Percentiles rank a stretch among this genome's conserved stretches.
Conservation (phyloP, 2,113 vertebrate genomes). For the Eulemur rufifrons region DNA sequence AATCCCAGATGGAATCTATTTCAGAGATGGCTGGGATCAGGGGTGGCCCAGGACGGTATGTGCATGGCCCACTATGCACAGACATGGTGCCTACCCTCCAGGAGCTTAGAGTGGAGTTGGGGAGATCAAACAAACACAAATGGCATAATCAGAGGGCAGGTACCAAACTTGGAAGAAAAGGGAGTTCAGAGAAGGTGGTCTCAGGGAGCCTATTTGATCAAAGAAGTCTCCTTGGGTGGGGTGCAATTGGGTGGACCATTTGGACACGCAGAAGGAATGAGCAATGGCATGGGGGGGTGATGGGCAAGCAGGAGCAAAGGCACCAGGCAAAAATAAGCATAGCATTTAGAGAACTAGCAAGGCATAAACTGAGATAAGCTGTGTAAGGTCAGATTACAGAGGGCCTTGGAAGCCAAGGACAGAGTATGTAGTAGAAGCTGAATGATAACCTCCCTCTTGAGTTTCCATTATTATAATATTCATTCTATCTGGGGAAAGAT, state of each 20-base stretch:
- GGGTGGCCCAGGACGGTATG: neutral
- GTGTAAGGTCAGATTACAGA: neutral
- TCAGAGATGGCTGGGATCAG: accelerated
- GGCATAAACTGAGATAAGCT: neutral
- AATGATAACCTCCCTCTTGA: neutral
- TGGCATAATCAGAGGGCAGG: neutral
- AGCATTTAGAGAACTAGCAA: neutral
- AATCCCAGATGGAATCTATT: neutral
- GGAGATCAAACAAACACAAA: neutral
- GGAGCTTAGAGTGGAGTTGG: accelerated
- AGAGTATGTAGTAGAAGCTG: neutral
- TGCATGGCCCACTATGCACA: neutral
- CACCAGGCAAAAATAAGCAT: neutral
- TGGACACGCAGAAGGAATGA: neutral
- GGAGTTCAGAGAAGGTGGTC: neutral
- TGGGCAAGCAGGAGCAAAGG: neutral
- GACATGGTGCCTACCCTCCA: neutral
- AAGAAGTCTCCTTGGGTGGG: neutral
- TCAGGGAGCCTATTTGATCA: no score
- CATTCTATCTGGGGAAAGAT: neutral
- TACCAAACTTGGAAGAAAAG: neutral
- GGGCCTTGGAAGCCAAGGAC: neutral
- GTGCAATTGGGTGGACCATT: no score
- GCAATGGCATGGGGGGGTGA: neutral
- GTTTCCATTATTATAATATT: neutral